A percentile compares a stretch with the other conserved stretches of the same genome.
Conservation (phyloP, 2,797 vertebrate species). For the Dryobates pubescens region DNA sequence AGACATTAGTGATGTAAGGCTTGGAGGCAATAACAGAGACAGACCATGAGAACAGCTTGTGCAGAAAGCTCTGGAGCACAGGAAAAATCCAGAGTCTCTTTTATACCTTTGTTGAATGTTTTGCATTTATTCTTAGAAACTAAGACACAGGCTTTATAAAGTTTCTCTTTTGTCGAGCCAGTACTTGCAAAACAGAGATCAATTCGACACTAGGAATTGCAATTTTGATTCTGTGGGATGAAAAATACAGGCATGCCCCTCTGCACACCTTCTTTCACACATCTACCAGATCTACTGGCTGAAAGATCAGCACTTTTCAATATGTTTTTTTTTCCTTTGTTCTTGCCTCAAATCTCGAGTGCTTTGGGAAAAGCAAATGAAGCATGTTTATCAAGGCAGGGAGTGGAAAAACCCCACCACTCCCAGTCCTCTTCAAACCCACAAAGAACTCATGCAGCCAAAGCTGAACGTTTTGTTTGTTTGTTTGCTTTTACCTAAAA, state of each 20-base stretch:
- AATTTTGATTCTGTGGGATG: background rate
- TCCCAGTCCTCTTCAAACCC: background rate
- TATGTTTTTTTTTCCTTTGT: background rate
- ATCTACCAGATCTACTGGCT: background rate
- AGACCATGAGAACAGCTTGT: background rate
- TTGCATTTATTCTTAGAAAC: constrained; percentile 16
- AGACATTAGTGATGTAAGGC: background rate
- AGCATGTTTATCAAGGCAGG: background rate
- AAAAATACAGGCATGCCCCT: background rate
- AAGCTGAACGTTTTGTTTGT: constrained; percentile 7
- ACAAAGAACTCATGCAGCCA: background rate
- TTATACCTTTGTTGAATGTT: constrained; percentile 6
- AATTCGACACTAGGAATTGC: background rate
- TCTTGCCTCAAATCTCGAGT: background rate
- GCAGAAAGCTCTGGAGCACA: background rate
- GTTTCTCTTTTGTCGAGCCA: constrained; percentile 11
- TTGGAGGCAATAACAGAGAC: background rate
- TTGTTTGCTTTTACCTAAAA: constrained; percentile 52
- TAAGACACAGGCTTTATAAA: background rate
- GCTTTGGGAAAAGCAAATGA: background rate
- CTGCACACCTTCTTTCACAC: background rate
- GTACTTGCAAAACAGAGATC: constrained; percentile 11
- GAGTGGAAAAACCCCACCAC: background rate
- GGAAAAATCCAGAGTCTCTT: constrained; percentile 22
- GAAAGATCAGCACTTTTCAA: background rate